Evolutionary conservation across 1,140 invertebrate genomes (phyloP).

Genomic region (Episyrphus balteatus): DNA sequence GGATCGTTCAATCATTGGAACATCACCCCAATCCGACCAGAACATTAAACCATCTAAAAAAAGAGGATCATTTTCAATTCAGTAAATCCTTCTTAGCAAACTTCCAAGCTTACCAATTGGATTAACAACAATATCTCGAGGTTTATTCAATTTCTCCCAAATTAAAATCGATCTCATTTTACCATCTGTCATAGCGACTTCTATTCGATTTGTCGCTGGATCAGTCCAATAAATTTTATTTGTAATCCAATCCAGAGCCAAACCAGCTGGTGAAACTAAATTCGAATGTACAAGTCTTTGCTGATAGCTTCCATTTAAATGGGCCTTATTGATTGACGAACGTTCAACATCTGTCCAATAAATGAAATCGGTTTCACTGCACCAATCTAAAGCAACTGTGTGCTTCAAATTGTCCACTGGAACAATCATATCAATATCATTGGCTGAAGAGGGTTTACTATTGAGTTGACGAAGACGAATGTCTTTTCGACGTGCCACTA

Average conservation of each 20-base stretch:
- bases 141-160: slow-evolving; percentile 70
- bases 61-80: neutral
- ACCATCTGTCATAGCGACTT: slow-evolving; percentile 69
- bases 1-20: slow-evolving; percentile 71
- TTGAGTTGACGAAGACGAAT: slow-evolving; percentile 59
- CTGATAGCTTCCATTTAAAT: slow-evolving; percentile 65
- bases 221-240: slow-evolving; percentile 86
- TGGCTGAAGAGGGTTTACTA: slow-evolving; percentile 40
- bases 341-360: slow-evolving; percentile 82
- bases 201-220: slow-evolving; percentile 65
- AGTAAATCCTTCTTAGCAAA: neutral
- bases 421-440: slow-evolving; percentile 62
- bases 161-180: slow-evolving; percentile 62
- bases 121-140: slow-evolving; percentile 74
- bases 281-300: slow-evolving; percentile 45
- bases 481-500: slow-evolving; percentile 74
- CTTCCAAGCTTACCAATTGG: slow-evolving; percentile 45
- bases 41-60: slow-evolving; percentile 61
- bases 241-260: slow-evolving; percentile 78
- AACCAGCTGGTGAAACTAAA: slow-evolving; percentile 54
- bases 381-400: slow-evolving; percentile 75
- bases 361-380: slow-evolving; percentile 63
- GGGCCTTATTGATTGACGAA: slow-evolving; percentile 67
- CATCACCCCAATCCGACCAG: slow-evolving; percentile 81
- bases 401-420: slow-evolving; percentile 70